These are phyloP conservation scores for Euphydryas editha DNA, from an alignment of 2,888 invertebrate genomes.

Conservation along the genomic window DNA sequence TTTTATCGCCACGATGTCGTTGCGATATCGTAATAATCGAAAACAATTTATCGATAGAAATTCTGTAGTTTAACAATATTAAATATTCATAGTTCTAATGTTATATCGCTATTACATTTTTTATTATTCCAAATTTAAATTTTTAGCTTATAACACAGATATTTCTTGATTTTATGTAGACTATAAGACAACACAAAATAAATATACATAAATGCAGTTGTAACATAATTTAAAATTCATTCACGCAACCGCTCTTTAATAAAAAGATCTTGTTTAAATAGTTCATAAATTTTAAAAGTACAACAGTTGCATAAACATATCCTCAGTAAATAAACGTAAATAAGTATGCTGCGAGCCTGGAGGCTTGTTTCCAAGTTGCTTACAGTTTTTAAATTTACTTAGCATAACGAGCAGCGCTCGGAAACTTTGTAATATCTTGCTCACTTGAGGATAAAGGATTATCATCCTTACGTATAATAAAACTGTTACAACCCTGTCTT, in stretches of 20 bases:
- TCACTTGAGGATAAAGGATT: conserved; percentile 11
- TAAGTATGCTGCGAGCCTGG: conserved; percentile 12
- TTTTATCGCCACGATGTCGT: too few relatives aligned
- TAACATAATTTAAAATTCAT: not conserved
- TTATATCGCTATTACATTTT: too few relatives aligned
- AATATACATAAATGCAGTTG: not conserved
- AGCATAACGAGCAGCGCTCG: conserved; percentile 27
- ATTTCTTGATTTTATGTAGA: too few relatives aligned
- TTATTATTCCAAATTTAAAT: too few relatives aligned
- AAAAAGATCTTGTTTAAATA: not conserved
- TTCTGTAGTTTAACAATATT: too few relatives aligned
- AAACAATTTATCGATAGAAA: too few relatives aligned
- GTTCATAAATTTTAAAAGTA: conserved; percentile 8
- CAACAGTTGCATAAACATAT: conserved; percentile 5
- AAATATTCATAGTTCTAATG: too few relatives aligned
- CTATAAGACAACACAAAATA: not conserved
- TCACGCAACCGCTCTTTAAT: not conserved
- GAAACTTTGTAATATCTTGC: conserved; percentile 16
- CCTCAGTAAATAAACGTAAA: conserved; percentile 17
- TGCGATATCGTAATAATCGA: too few relatives aligned
- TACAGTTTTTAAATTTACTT: conserved; percentile 32
- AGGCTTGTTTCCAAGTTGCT: conserved; percentile 25
- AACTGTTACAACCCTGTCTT: not conserved
- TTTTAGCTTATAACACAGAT: too few relatives aligned
- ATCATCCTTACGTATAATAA: conserved; percentile 1